Percentiles rank a stretch among this genome's conserved stretches.
Evolutionary conservation across 2,888 invertebrate genomes (phyloP).

Genomic region (Patella pellucida): DNA sequence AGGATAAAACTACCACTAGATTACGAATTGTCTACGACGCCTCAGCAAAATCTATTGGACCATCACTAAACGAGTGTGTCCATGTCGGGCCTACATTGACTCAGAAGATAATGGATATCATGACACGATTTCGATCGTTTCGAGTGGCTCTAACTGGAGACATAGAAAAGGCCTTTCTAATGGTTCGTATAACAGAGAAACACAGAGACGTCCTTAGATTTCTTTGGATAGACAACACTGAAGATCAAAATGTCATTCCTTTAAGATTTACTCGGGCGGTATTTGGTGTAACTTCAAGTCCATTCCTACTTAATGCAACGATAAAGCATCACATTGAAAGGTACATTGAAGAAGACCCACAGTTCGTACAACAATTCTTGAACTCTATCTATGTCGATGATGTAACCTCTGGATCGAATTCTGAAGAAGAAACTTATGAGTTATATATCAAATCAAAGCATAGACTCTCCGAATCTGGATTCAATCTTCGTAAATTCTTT

Average conservation of each 20-base stretch:
- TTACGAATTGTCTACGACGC: not conserved
- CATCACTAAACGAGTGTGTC: not conserved
- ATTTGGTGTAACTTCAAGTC: not conserved
- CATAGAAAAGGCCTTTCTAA: too few relatives aligned
- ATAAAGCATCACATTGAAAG: not conserved
- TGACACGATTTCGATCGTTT: too few relatives aligned
- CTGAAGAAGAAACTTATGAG: not conserved
- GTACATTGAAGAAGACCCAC: not conserved
- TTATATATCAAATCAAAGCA: not conserved
- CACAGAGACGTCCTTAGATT: too few relatives aligned
- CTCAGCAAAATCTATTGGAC: not conserved
- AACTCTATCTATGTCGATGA: conserved; percentile 6
- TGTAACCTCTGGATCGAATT: not conserved
- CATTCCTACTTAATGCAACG: not conserved
- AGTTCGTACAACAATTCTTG: not conserved
- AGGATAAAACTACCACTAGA: not conserved
- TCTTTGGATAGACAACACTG: too few relatives aligned
- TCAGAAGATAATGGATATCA: too few relatives aligned
- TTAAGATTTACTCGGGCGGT: too few relatives aligned
- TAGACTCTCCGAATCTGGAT: not conserved
- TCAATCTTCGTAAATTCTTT: not conserved
- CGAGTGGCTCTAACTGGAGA: too few relatives aligned
- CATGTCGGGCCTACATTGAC: too few relatives aligned
- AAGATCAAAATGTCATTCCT: too few relatives aligned
- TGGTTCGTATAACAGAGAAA: too few relatives aligned